Percentiles rank a stretch among this genome's conserved stretches.
Conservation (phyloP, 1,140 invertebrate species). For the Neomicropteryx cornuta region DNA sequence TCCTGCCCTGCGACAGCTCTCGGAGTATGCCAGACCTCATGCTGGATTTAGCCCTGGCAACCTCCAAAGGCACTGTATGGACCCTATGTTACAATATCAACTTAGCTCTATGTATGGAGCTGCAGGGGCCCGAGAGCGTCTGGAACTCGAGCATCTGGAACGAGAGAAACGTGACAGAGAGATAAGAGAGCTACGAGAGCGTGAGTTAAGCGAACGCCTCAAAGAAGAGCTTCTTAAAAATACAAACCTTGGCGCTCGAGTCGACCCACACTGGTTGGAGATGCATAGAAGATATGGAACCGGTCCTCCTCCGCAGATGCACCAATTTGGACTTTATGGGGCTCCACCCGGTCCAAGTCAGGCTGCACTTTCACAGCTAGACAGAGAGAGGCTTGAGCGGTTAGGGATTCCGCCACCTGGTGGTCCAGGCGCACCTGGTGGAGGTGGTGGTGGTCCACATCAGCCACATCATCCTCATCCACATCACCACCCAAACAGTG, state of each 20-base stretch:
- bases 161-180: slow-evolving; percentile 76
- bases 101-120: slow-evolving; percentile 62
- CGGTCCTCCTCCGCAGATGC: slow-evolving; percentile 31
- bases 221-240: slow-evolving; percentile 76
- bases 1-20: slow-evolving; percentile 80
- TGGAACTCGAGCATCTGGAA: slow-evolving; percentile 74
- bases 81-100: slow-evolving; percentile 67
- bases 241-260: slow-evolving; percentile 44
- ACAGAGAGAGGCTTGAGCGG: slow-evolving; percentile 75
- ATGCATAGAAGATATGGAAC: slow-evolving; percentile 60
- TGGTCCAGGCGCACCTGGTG: slow-evolving; percentile 29
- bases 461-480: slow-evolving; percentile 30
- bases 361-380: slow-evolving; percentile 64
- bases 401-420: slow-evolving; percentile 57
- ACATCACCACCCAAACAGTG: slow-evolving; percentile 42
- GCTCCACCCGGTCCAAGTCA: slow-evolving; percentile 48
- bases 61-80: slow-evolving; percentile 56
- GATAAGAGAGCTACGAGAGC: slow-evolving; percentile 71
- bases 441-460: slow-evolving; percentile 35
- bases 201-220: slow-evolving; percentile 69
- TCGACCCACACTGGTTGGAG: slow-evolving; percentile 89
- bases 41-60: slow-evolving; percentile 66
- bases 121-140: slow-evolving; percentile 59
- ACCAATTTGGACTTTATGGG: slow-evolving; percentile 46
- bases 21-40: slow-evolving; percentile 81